These are phyloP conservation scores for Syngnathus scovelli DNA, from an alignment of 2,113 vertebrate genomes.

Conservation along the genomic window DNA sequence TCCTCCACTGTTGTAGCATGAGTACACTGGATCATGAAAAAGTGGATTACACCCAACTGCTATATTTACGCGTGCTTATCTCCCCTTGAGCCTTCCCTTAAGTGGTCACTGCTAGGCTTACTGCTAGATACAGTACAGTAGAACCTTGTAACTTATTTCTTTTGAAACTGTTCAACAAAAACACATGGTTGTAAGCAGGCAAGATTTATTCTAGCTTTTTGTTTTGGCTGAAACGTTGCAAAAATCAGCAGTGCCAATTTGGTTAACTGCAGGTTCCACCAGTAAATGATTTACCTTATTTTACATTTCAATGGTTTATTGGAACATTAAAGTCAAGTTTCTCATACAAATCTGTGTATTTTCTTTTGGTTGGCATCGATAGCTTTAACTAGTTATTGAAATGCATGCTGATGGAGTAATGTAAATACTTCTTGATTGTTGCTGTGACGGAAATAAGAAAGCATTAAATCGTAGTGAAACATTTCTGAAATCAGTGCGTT, in stretches of 20 bases:
- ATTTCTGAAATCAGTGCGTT: background rate
- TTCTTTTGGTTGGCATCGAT: background rate
- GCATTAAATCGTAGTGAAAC: background rate
- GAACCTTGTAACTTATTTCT: slow-evolving; percentile 13
- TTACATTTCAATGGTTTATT: background rate
- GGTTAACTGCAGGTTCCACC: background rate
- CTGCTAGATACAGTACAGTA: slow-evolving; percentile 13
- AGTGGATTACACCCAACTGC: slow-evolving; percentile 62
- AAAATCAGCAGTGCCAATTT: background rate
- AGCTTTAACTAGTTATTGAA: too few species aligned
- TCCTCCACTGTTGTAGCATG: slow-evolving; percentile 40
- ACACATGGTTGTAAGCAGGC: background rate
- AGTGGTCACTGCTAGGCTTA: slow-evolving; percentile 33
- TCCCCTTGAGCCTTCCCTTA: slow-evolving; percentile 54
- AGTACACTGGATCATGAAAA: slow-evolving; percentile 49
- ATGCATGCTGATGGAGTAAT: background rate
- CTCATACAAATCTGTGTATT: slow-evolving; percentile 3
- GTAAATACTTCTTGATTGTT: background rate
- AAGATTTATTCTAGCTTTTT: background rate
- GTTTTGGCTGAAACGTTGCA: background rate
- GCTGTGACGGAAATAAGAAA: too few species aligned
- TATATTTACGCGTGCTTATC: slow-evolving; percentile 68
- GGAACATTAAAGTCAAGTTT: slow-evolving; percentile 11
- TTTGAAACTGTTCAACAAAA: background rate
- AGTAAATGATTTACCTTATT: background rate